Conservation (phyloP, 2,797 vertebrate genomes). For the Apogon hyalosoma region DNA sequence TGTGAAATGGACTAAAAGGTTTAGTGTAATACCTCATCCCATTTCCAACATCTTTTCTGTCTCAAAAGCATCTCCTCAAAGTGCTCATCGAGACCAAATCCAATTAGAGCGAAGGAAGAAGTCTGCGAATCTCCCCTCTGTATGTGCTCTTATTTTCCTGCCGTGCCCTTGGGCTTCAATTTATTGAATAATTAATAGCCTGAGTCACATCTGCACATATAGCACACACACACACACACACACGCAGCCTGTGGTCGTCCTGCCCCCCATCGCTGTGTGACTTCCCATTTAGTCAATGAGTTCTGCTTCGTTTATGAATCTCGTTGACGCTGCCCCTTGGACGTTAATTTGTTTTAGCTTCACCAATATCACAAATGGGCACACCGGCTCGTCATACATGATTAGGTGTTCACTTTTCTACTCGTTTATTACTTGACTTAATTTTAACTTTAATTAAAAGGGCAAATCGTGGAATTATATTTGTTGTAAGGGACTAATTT, state of each 20-base stretch:
- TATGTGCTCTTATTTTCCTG: slow-evolving; percentile 39
- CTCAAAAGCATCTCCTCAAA: slow-evolving; percentile 25
- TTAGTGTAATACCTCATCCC: slow-evolving; percentile 2
- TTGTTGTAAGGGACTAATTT: background rate
- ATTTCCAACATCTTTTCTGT: slow-evolving; percentile 13
- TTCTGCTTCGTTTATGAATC: slow-evolving; percentile 50
- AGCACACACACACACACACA: background rate
- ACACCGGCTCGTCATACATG: background rate
- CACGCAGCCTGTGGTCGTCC: background rate
- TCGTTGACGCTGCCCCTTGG: slow-evolving; percentile 1
- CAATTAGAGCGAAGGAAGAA: slow-evolving; percentile 39
- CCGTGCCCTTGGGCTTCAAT: slow-evolving; percentile 46
- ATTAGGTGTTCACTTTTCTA: slow-evolving; percentile 4
- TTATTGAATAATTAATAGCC: slow-evolving; percentile 73
- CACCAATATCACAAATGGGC: slow-evolving; percentile 4
- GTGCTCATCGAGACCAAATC: slow-evolving; percentile 49
- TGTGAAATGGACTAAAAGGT: background rate
- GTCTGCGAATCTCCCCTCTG: slow-evolving; percentile 29
- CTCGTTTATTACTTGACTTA: background rate
- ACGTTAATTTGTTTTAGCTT: slow-evolving; percentile 29
- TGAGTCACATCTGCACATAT: slow-evolving; percentile 47
- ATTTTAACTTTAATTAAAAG: background rate
- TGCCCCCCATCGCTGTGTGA: slow-evolving; percentile 10
- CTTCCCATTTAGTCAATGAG: slow-evolving; percentile 50
- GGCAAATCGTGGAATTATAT: background rate